Percentiles rank a stretch among this genome's conserved stretches.
Conservation (phyloP, 2,888 invertebrate species). For the Luffia ferchaultella region DNA sequence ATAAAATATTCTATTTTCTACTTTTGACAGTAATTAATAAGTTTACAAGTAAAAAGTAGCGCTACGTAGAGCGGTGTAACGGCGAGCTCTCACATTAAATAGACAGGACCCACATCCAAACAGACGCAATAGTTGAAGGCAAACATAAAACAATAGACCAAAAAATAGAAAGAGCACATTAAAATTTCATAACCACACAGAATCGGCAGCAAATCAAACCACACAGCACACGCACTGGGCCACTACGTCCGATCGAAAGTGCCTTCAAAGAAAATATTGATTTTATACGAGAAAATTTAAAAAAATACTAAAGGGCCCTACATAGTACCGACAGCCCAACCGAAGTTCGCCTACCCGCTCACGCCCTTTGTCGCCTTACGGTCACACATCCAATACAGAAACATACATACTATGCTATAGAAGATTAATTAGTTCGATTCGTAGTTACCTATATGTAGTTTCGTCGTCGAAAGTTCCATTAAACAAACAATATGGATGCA, state of each 20-base stretch:
- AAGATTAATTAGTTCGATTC: conserved; percentile 65
- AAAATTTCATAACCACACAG: conserved; percentile 17
- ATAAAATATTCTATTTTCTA: too few relatives aligned
- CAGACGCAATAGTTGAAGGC: conserved; percentile 88
- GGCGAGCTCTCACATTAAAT: conserved; percentile 2
- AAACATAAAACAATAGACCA: conserved; percentile 63
- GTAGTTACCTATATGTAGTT: conserved; percentile 58
- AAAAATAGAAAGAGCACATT: conserved; percentile 25
- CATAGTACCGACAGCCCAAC: conserved; percentile 83
- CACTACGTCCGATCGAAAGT: conserved; percentile 94
- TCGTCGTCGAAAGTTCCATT: conserved; percentile 25
- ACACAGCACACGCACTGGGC: conserved; percentile 83
- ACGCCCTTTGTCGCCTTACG: neutral
- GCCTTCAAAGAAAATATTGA: conserved; percentile 85
- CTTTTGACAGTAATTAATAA: too few relatives aligned
- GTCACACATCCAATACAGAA: conserved; percentile 30
- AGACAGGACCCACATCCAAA: conserved; percentile 67
- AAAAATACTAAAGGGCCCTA: conserved; percentile 85
- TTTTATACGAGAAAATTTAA: conserved; percentile 84
- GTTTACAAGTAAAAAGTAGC: neutral
- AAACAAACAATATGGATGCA: conserved; percentile 9
- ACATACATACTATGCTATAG: conserved; percentile 53
- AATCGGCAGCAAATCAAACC: conserved; percentile 33
- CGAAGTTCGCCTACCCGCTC: conserved; percentile 42
- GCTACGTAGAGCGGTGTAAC: neutral